Conservation (phyloP, 2,888 invertebrate genomes). For the Escarpia spicata region DNA sequence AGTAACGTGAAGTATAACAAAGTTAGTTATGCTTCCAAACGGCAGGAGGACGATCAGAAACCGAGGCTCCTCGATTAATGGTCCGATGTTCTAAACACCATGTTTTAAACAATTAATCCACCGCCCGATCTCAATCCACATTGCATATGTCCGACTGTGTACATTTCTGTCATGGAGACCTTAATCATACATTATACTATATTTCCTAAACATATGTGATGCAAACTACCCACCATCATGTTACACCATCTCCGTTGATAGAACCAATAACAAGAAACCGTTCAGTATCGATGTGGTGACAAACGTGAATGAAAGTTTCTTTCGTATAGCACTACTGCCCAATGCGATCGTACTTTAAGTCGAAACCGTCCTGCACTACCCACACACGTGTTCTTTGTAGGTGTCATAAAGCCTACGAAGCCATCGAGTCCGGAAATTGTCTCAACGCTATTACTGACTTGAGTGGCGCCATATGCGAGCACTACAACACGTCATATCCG, state of each 20-base stretch:
- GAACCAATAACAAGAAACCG: too few relatives aligned
- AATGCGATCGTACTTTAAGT: background rate
- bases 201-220: background rate
- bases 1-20: too few relatives aligned
- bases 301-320: background rate
- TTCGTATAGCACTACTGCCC: background rate
- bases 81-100: too few relatives aligned
- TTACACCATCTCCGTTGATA: too few relatives aligned
- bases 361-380: background rate
- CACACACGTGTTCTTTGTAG: constrained; percentile 40
- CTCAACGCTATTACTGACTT: constrained; percentile 58
- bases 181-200: background rate
- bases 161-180: background rate
- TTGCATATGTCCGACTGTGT: background rate
- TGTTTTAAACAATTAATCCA: background rate
- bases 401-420: constrained; percentile 59
- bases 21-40: too few relatives aligned
- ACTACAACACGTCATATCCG: constrained; percentile 46
- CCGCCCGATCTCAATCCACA: background rate
- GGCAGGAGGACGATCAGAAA: too few relatives aligned
- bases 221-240: too few relatives aligned
- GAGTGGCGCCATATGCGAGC: constrained; percentile 59
- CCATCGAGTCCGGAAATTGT: constrained; percentile 55
- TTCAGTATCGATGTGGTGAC: background rate
- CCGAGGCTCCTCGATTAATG: too few relatives aligned